Evolutionary conservation across 2,888 invertebrate genomes (phyloP).

Genomic region (Lacanobia wlatinum): DNA sequence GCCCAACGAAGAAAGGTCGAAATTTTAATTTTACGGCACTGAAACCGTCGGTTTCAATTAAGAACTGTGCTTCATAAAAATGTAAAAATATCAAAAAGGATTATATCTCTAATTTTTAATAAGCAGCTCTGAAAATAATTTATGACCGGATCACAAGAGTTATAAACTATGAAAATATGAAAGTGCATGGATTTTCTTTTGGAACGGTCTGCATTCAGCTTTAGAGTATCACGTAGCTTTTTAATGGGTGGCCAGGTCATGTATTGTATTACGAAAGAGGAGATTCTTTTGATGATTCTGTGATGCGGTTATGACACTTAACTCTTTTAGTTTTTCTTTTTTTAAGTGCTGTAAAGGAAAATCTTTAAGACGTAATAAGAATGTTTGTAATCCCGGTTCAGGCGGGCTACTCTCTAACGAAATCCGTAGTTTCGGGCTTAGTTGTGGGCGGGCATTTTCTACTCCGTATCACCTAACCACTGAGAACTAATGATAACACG

Average conservation of each 20-base stretch:
- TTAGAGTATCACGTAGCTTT: slow-evolving; percentile 46
- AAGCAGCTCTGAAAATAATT: slow-evolving; percentile 56
- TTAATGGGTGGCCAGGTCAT: slow-evolving; percentile 46
- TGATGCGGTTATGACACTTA: slow-evolving; percentile 19
- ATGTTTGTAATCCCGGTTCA: slow-evolving; percentile 6
- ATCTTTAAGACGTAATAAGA: slow-evolving; percentile 12
- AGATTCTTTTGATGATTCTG: slow-evolving; percentile 48
- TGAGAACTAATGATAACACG: no score
- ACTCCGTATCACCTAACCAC: no score
- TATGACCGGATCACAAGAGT: slow-evolving; percentile 55
- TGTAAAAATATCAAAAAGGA: slow-evolving; percentile 55
- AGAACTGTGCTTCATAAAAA: slow-evolving; percentile 37
- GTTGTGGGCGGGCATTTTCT: no score
- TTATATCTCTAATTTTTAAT: slow-evolving; percentile 52
- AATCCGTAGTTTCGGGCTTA: no score
- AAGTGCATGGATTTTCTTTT: slow-evolving; percentile 50
- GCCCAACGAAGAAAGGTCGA: slow-evolving; percentile 3
- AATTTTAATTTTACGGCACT: slow-evolving; percentile 49
- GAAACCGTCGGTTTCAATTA: slow-evolving; percentile 60
- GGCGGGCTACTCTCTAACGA: no score
- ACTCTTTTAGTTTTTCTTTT: neutral
- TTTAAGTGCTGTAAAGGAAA: neutral
- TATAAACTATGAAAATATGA: slow-evolving; percentile 55
- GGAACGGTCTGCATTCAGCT: slow-evolving; percentile 25
- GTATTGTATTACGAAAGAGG: slow-evolving; percentile 44